Conservation (phyloP, 2,888 invertebrate genomes). For the Agrochola litura region DNA sequence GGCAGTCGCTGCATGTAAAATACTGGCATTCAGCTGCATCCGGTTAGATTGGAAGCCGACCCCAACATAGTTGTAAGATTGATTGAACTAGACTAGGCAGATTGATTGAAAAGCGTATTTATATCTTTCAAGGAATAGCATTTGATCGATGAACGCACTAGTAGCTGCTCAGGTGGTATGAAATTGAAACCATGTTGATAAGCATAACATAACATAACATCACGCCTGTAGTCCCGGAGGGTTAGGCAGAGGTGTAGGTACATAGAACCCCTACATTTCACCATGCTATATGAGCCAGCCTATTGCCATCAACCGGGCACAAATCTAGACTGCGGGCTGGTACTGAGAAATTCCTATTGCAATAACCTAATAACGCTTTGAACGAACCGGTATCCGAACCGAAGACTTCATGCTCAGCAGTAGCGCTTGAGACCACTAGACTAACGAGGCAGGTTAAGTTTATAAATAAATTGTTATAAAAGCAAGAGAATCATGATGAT, state of each 20-base stretch:
- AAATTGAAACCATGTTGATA: slow-evolving; percentile 8
- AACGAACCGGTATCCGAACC: too few species aligned
- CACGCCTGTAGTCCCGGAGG: not conserved
- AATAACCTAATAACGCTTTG: not conserved
- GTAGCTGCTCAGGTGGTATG: slow-evolving; percentile 1
- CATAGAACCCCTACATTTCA: not conserved
- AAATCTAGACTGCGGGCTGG: not conserved
- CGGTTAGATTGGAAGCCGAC: too few species aligned
- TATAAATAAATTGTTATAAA: too few species aligned
- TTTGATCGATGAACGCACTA: slow-evolving; percentile 7
- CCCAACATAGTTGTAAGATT: too few species aligned
- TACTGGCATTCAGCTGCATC: too few species aligned
- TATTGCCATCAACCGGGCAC: not conserved
- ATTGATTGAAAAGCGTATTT: not conserved
- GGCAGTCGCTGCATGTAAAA: too few species aligned
- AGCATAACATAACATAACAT: not conserved
- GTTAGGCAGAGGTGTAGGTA: not conserved
- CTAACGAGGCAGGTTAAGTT: too few species aligned
- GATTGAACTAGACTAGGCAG: too few species aligned
- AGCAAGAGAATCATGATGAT: not conserved
- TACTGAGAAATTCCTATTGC: not conserved
- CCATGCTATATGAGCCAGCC: not conserved
- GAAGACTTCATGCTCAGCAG: not conserved
- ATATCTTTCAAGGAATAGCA: not conserved
- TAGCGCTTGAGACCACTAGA: too few species aligned